Percentiles rank a stretch among this genome's conserved stretches.
Conservation (phyloP, 2,113 vertebrate genomes). For the Brachionichthys hirsutus region DNA sequence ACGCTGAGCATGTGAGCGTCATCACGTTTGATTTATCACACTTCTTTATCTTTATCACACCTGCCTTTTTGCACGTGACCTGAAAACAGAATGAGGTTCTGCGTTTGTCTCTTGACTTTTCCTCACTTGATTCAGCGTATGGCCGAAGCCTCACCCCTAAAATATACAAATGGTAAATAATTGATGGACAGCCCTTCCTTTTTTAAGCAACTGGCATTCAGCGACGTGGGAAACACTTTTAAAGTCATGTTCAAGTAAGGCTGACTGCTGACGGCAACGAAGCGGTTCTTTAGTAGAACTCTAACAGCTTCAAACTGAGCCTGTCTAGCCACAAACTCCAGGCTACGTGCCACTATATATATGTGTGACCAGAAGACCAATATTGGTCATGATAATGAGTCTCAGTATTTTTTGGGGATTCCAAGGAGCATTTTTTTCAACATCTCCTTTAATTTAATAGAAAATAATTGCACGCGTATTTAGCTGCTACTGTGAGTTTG, state of each 20-base stretch:
- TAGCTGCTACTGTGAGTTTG: no score
- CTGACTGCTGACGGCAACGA: constrained; percentile 6
- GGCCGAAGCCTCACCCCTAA: background rate
- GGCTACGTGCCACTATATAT: constrained; percentile 8
- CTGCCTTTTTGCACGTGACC: constrained; percentile 33
- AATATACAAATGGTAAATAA: constrained; percentile 19
- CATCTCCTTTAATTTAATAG: no score
- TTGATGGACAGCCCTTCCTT: constrained; percentile 11
- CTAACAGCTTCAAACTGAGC: constrained; percentile 11
- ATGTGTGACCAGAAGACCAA: background rate
- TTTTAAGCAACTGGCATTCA: constrained; percentile 21
- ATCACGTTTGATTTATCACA: constrained; percentile 31
- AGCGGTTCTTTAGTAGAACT: constrained; percentile 22
- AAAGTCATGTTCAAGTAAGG: constrained; percentile 30
- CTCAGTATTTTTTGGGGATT: no score
- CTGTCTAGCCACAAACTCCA: background rate
- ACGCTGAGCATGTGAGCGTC: constrained; percentile 23
- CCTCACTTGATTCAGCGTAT: background rate
- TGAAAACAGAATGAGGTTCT: background rate
- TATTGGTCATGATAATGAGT: no score
- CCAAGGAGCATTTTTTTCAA: no score
- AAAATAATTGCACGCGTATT: no score
- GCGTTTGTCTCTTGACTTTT: background rate
- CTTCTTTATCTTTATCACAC: constrained; percentile 40
- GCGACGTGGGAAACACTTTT: background rate